phyloP scores from a whole-genome alignment of 2,113 vertebrate species.

The Corythaeola cristata region DNA sequence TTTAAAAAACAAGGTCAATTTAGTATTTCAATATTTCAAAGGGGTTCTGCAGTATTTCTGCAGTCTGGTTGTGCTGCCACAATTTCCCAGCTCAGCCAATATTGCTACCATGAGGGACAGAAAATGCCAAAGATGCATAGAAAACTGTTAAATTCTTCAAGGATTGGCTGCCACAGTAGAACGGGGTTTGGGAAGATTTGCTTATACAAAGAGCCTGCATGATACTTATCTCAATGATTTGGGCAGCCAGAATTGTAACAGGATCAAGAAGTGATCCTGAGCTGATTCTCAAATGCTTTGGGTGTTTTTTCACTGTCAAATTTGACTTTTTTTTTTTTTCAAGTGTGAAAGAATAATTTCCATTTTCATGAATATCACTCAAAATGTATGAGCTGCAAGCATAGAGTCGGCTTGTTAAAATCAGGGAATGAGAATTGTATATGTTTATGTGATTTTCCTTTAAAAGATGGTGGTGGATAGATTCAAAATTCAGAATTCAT shows the following conservation, averaged over 20 bases:
- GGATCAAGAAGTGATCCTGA: background rate
- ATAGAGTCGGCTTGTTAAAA: background rate
- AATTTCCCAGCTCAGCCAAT: background rate
- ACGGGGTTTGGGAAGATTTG: background rate
- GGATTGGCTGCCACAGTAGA: background rate
- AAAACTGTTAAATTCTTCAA: background rate
- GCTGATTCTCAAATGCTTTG: background rate
- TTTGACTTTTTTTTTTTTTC: background rate
- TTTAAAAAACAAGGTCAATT: slow-evolving; percentile 12
- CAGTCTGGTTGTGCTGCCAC: background rate
- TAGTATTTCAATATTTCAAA: background rate
- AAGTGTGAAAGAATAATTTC: background rate
- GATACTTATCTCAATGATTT: background rate
- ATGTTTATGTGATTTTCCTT: background rate
- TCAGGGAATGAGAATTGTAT: background rate
- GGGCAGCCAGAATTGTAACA: background rate
- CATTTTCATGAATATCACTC: background rate
- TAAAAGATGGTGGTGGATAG: background rate
- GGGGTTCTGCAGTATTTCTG: background rate
- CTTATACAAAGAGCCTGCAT: background rate
- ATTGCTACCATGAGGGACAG: background rate
- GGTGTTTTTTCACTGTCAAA: background rate
- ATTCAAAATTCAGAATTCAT: background rate
- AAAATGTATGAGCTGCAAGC: background rate
- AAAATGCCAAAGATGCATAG: background rate